Conservation (phyloP, 2,888 invertebrate species). For the Polietes domitor region DNA sequence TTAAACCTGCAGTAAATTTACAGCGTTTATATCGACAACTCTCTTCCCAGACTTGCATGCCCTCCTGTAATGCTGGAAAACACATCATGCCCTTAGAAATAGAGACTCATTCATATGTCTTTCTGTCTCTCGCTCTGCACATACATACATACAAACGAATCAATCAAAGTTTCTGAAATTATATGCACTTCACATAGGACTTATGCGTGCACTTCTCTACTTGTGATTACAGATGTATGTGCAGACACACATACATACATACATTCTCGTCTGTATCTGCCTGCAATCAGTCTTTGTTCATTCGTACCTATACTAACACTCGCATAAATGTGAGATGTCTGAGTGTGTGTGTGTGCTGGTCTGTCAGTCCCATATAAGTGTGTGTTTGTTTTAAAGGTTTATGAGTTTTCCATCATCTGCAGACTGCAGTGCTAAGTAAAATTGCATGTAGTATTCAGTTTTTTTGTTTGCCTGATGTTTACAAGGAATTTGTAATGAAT, state of each 20-base stretch:
- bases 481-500: too few species aligned
- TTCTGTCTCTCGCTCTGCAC: too few species aligned
- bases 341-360: neutral
- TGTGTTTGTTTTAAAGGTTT: neutral
- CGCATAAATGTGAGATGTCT: neutral
- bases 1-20: too few species aligned
- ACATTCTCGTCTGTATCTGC: neutral
- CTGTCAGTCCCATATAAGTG: neutral
- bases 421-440: neutral
- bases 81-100: neutral
- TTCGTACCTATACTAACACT: neutral
- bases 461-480: too few species aligned
- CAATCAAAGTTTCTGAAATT: constrained; percentile 17
- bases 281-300: constrained; percentile 9
- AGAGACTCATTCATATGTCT: neutral
- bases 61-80: neutral
- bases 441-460: constrained; percentile 13
- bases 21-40: too few species aligned
- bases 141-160: neutral
- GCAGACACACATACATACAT: neutral
- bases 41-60: neutral
- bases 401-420: constrained; percentile 9
- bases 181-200: constrained; percentile 13
- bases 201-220: neutral
- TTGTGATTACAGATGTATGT: neutral